Conservation (phyloP, 2,888 invertebrate species). For the Bellardia bayeri region DNA sequence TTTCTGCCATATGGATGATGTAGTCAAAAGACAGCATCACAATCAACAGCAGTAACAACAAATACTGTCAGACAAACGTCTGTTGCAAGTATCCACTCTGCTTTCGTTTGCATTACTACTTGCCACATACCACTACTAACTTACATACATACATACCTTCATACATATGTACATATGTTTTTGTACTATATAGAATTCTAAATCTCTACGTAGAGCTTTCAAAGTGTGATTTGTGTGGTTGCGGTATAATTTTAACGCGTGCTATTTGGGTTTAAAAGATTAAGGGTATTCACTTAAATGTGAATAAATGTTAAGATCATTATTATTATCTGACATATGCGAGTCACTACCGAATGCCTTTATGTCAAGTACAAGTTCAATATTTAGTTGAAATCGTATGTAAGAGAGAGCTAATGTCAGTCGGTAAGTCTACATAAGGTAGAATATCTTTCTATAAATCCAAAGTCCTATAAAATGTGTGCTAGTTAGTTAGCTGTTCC, state of each 20-base stretch:
- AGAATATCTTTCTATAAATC: too few relatives aligned
- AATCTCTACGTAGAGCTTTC: background rate
- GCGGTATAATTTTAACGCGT: conserved; percentile 69
- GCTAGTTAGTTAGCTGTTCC: too few relatives aligned
- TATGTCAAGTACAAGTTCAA: too few relatives aligned
- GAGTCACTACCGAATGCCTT: too few relatives aligned
- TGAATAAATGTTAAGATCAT: too few relatives aligned
- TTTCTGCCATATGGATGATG: conserved; percentile 41
- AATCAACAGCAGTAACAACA: conserved; percentile 24
- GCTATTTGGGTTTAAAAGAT: conserved; percentile 11
- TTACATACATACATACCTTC: background rate
- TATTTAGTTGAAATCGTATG: too few relatives aligned
- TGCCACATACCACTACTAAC: conserved; percentile 1
- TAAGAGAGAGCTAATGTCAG: too few relatives aligned
- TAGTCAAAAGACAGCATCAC: conserved; percentile 33
- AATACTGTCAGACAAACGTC: conserved; percentile 17
- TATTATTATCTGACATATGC: too few relatives aligned
- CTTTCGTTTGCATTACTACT: background rate
- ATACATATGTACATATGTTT: background rate
- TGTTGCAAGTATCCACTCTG: conserved; percentile 9
- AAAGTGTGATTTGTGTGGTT: conserved; percentile 70
- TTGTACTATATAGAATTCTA: background rate
- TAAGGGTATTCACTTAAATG: conserved; percentile 44
- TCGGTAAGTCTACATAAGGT: too few relatives aligned
- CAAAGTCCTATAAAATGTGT: too few relatives aligned